Evolutionary conservation across 1,140 invertebrate species (phyloP).

Genomic region (Drosophila orosa): DNA sequence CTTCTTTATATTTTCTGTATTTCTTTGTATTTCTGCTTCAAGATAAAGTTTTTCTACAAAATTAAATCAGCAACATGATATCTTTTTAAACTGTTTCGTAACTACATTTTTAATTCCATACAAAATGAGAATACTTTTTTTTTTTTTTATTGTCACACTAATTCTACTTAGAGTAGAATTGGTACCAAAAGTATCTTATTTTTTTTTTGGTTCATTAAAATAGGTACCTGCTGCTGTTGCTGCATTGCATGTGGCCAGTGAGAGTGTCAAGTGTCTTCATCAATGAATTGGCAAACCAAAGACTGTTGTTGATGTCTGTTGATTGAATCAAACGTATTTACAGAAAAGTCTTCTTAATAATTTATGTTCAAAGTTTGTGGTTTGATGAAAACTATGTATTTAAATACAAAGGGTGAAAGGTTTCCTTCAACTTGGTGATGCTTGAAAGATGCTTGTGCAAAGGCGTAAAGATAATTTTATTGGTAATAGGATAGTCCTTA

Average conservation of each 20-base stretch:
- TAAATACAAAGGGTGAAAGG: neutral
- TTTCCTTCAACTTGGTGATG: neutral
- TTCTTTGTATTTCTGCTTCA: too few relatives aligned
- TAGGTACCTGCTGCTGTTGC: neutral
- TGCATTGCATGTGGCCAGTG: slow-evolving; percentile 2
- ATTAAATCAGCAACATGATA: too few relatives aligned
- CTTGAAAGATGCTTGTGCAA: neutral
- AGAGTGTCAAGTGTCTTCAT: slow-evolving; percentile 57
- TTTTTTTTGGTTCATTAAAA: neutral
- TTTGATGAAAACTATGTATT: neutral
- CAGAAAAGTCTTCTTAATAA: neutral
- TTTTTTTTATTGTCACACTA: too few relatives aligned
- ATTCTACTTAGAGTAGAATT: too few relatives aligned
- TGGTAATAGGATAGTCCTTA: too few relatives aligned
- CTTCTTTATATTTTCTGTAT: too few relatives aligned
- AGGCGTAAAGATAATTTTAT: neutral
- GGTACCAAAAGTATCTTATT: too few relatives aligned
- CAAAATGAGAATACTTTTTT: too few relatives aligned
- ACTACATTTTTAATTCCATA: too few relatives aligned
- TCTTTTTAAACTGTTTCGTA: too few relatives aligned
- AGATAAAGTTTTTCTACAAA: too few relatives aligned
- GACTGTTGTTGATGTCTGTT: slow-evolving; percentile 11
- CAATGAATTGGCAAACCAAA: slow-evolving; percentile 8
- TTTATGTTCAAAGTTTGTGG: slow-evolving; percentile 1
- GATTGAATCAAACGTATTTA: slow-evolving; percentile 7